A percentile compares a stretch with the other conserved stretches of the same genome.
Evolutionary conservation across 2,888 invertebrate genomes (phyloP).

Genomic region (Pinctada fucata): DNA sequence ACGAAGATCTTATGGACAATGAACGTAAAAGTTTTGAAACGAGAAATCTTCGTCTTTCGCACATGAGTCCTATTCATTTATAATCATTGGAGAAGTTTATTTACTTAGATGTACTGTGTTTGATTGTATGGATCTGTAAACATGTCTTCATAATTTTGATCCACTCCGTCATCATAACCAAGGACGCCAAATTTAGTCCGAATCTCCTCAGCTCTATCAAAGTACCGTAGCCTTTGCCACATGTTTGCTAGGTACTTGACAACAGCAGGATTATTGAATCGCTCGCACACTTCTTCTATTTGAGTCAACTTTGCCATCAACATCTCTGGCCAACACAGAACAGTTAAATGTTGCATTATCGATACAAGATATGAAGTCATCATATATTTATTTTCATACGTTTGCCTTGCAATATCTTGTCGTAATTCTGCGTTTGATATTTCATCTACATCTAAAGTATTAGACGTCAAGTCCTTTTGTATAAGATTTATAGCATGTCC

Average conservation of each 20-base stretch:
- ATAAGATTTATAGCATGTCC: conserved; percentile 1
- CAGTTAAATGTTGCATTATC: not conserved
- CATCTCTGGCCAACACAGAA: not conserved
- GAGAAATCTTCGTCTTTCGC: too few relatives aligned
- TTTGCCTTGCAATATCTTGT: not conserved
- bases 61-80: too few relatives aligned
- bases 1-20: too few relatives aligned
- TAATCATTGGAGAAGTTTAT: too few relatives aligned
- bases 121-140: too few relatives aligned
- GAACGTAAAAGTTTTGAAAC: too few relatives aligned
- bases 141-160: too few relatives aligned
- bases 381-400: not conserved
- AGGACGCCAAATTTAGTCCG: not conserved
- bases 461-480: too few relatives aligned
- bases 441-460: not conserved
- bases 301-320: not conserved
- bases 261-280: not conserved
- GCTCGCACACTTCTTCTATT: not conserved
- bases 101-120: too few relatives aligned
- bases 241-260: not conserved
- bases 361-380: not conserved
- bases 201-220: not conserved
- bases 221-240: not conserved
- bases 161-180: too few relatives aligned
- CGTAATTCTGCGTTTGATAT: not conserved